A percentile compares a stretch with the other conserved stretches of the same genome.
These are phyloP conservation scores for Papilio glaucus DNA, from an alignment of 1,140 invertebrate species.

Conservation along the genomic window DNA sequence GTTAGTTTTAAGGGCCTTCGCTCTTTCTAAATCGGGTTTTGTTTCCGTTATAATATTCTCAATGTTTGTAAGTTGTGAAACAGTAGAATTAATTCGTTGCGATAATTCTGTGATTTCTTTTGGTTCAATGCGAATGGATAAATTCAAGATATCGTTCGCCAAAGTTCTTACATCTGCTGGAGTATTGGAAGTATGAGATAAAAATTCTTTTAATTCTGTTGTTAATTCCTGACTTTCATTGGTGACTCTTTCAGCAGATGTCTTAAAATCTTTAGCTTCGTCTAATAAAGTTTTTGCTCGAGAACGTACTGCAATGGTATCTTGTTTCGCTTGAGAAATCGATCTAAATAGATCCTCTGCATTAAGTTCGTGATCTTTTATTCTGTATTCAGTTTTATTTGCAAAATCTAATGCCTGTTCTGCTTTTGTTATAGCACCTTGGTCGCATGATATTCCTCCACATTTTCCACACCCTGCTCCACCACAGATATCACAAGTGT, in stretches of 20 bases:
- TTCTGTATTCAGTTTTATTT: slow-evolving; percentile 90
- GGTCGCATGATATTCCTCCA: slow-evolving; percentile 94
- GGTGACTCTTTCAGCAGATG: slow-evolving; percentile 78
- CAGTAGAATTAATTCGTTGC: slow-evolving; percentile 92
- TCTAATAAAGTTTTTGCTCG: slow-evolving; percentile 81
- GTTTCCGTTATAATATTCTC: slow-evolving; percentile 95
- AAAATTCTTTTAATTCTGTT: slow-evolving; percentile 89
- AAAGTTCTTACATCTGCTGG: slow-evolving; percentile 92
- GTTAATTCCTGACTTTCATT: slow-evolving; percentile 85
- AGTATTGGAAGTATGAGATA: slow-evolving; percentile 89
- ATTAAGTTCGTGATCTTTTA: slow-evolving; percentile 91
- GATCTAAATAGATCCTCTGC: slow-evolving; percentile 86
- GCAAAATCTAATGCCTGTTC: slow-evolving; percentile 93
- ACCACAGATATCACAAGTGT: slow-evolving; percentile 96
- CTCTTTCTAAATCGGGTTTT: slow-evolving; percentile 88
- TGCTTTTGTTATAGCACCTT: slow-evolving; percentile 94
- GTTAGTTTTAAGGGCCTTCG: slow-evolving; percentile 89
- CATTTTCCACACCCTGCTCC: slow-evolving; percentile 96
- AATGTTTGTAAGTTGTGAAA: slow-evolving; percentile 94
- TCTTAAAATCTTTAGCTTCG: slow-evolving; percentile 79
- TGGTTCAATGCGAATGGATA: slow-evolving; percentile 87
- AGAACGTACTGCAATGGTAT: slow-evolving; percentile 81
- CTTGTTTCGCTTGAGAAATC: slow-evolving; percentile 84
- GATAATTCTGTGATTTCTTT: slow-evolving; percentile 94
- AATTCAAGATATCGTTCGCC: slow-evolving; percentile 89